Evolutionary conservation across 2,113 vertebrate species (phyloP), one percentile per base, ranked within the genome.

Genomic region (Lophotis ruficrista): DNA sequence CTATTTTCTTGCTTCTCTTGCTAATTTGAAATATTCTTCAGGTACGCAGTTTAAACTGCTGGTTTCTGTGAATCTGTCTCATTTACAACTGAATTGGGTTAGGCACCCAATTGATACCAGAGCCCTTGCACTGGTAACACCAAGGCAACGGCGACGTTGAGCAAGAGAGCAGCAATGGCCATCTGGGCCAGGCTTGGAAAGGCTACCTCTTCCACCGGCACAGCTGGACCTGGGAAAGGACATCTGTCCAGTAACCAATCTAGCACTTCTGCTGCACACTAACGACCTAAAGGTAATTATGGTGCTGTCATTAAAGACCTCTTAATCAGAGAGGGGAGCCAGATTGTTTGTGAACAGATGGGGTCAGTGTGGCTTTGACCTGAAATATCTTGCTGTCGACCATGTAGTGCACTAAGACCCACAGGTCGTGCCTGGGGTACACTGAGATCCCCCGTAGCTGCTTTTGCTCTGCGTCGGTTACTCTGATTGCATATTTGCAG

Each of bases 61-160:
- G 41, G 4, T 70, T 70, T 73, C 35, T 69, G 13, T 71, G 58
- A 60, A 30, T 14, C 12, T 3, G 1, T 1, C 31, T 73, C 3
- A 1, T 69, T 73, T 58, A 50, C 25, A 51, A 51, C 0, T 54
- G 33, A 78, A 43, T 22, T 75, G 60, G 8, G 6, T 47, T 33
- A 66, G 72, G 41, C 16, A 43, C 41, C 41, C 41, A 43, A 43
- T 15, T 43, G 41, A 43, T 43, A 43, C 41, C 41, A 43, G 33
- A 77, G 9, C 17, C 51, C n/a, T 87, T 37, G 18, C 18, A 38
- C 8, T 19, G n/a, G 57, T 69, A 65, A 38, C n/a, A n/a, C 11
- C 0, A 9, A 61, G 24, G 61, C 20, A 58, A 31, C 0, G 0
- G 6, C 4, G 25, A 45, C 58, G 58, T 80, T 72, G 60, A 60